Evolutionary conservation across 2,888 invertebrate genomes (phyloP).

Genomic region (Trichopria drosophilae): DNA sequence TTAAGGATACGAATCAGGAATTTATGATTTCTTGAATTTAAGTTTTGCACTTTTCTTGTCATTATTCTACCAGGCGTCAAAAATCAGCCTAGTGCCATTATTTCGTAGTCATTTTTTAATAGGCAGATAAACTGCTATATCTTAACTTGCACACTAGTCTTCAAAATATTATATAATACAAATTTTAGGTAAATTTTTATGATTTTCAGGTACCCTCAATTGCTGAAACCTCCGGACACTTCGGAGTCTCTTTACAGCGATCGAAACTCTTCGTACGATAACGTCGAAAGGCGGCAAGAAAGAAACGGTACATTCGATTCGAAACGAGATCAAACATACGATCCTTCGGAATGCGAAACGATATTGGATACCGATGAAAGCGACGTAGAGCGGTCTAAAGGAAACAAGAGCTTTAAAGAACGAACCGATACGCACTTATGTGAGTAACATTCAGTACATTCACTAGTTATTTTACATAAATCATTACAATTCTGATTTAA

Average conservation of each 20-base stretch:
- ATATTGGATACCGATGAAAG: constrained; percentile 62
- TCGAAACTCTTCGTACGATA: constrained; percentile 74
- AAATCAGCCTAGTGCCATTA: no score
- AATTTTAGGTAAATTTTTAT: no score
- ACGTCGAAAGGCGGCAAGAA: constrained; percentile 65
- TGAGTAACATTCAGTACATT: constrained; percentile 56
- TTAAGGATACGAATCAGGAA: no score
- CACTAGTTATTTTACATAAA: not conserved
- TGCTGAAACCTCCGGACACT: constrained; percentile 64
- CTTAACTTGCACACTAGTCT: no score
- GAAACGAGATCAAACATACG: constrained; percentile 47
- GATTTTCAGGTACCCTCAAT: constrained; percentile 69
- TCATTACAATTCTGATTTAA: not conserved
- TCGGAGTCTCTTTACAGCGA: constrained; percentile 53
- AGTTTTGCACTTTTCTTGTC: no score
- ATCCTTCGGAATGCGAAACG: constrained; percentile 54
- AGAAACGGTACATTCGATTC: constrained; percentile 49
- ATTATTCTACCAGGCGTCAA: no score
- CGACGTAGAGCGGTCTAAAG: constrained; percentile 54
- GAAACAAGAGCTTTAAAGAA: constrained; percentile 75
- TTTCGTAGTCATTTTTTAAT: no score
- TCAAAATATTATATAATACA: no score
- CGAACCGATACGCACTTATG: constrained; percentile 75
- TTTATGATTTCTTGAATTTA: no score
- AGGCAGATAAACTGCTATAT: no score